Evolutionary conservation across 1,140 invertebrate species (phyloP), one percentile per base, ranked within the genome.

Genomic region (Sminthurinus signatus): DNA sequence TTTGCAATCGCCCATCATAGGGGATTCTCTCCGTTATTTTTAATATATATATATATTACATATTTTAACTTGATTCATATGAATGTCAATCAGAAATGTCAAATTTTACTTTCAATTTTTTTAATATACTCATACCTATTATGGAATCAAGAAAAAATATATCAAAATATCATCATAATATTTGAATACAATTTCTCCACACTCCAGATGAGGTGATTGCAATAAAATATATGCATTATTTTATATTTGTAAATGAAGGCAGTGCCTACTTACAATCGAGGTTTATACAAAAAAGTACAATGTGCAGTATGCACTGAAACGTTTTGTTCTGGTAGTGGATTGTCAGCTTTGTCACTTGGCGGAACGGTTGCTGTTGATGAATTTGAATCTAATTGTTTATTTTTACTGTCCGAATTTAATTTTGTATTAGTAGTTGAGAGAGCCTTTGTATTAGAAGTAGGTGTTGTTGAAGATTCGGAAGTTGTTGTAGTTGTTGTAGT

Each of bases 251-350:
- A n/a, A 19, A 19, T 12, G 8, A 19, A 48, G 46, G 46, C 46
- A 42, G 14, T 23, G 21, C 27, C 12, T 60, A 19, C 50, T 62
- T 80, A 84, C 73, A 85, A 84, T 66, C 83, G 77, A 39, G 83
- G 84, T 70, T 85, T 85, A 71, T 85, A 85, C 2, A 82, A 84
- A 50, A 84, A 75, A 27, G 82, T 84, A 50, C 84, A 80, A 74
- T 83, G 83, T 71, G 83, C 82, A 29, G 81, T 83, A 74, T 84
- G 82, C 62, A 81, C 78, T 70, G 83, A 79, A 71, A 79, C 80
- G 70, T 82, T 81, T 36, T 79, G 61, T 68, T 77, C 69, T 60
- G 75, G 74, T n/a, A 75, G 69, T 29, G 58, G 64, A 43, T 50
- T 50, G 44, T 46, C 52, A 42, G 46, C 39, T 29, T 27, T 39